Base-by-base conservation (phyloP, 2,888 invertebrate genomes). In the Apamea anceps region DNA sequence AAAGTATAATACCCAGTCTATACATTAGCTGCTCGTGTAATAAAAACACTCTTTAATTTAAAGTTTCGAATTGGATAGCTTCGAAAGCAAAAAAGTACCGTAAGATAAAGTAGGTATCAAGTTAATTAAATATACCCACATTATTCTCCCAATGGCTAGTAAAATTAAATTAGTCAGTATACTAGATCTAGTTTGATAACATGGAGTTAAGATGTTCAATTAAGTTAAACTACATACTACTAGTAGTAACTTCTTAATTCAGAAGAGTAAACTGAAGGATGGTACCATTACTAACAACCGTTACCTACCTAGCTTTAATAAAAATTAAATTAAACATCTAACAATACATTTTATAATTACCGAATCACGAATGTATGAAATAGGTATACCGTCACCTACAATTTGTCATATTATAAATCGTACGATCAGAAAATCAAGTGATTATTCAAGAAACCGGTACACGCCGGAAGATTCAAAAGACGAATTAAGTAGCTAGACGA, bases 371-470 rank as follows among this genome's bases (percentile, higher is more conserved):
- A 51, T 70, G 37, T 71, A 37, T 65, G 42, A 67, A 72, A 68
- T 65, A 68, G 71, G 45, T 75, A 72, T 70, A 82, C 73, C 70
- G 68, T 42, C 66, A 80, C 65, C 70, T 67, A 81, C 45, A 80
- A 82, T 76, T 80, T 87, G 82, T 89, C 82, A 77, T 77, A 60
- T 71, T 72, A 72, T 80, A 81, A 80, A 86, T 86, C 77, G 90
- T 88, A 90, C 86, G 89, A 91, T 90, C 90, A 87, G 80, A 90
- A 87, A 88, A 85, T 87, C 88, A 91, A 85, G 74, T 85, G 90
- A 91, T 93, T 92, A 93, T 88, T 85, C 74, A 91, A 92, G 85
- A 91, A 92, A 93, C 89, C 90, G 89, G 89, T 89, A 91, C 85
- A 76, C 78, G 65, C 73, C 85, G 87, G 85, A 85, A 87, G 80